Evolutionary conservation across 2,797 vertebrate genomes (phyloP).

Genomic region (Bradypus variegatus): DNA sequence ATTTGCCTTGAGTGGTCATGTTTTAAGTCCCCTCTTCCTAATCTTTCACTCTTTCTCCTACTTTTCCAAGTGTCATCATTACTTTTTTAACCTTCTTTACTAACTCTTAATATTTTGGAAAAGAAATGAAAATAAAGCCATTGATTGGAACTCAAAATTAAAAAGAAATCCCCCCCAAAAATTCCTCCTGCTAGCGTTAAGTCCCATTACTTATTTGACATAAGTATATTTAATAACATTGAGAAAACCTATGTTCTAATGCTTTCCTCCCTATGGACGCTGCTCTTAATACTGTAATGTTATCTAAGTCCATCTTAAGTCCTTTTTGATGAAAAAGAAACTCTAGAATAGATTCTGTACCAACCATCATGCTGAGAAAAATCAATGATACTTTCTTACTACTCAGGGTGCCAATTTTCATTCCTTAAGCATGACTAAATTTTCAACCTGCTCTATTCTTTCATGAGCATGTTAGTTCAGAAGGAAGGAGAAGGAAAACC

Average conservation of each 20-base stretch:
- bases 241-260: constrained; percentile 33
- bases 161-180: not conserved
- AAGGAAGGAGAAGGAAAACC: constrained; percentile 27
- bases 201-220: not conserved
- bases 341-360: constrained; percentile 40
- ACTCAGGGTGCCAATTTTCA: constrained; percentile 36
- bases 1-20: not conserved
- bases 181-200: not conserved
- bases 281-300: constrained; percentile 51
- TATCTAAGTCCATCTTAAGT: constrained; percentile 46
- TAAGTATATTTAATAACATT: constrained; percentile 40
- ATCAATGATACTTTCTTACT: constrained; percentile 54
- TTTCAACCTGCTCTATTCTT: constrained; percentile 30
- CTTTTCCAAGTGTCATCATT: not conserved
- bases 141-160: constrained; percentile 29
- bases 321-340: constrained; percentile 57
- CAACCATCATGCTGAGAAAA: constrained; percentile 48
- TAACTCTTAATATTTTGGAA: constrained; percentile 33
- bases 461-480: constrained; percentile 1
- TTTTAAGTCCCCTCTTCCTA: not conserved
- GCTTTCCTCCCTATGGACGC: constrained; percentile 36
- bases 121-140: constrained; percentile 34
- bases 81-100: not conserved
- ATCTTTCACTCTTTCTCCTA: not conserved
- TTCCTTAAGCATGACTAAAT: constrained; percentile 34